These are phyloP conservation scores for Otolemur garnettii DNA, from an alignment of 2,113 vertebrate genomes.

Conservation along the genomic window DNA sequence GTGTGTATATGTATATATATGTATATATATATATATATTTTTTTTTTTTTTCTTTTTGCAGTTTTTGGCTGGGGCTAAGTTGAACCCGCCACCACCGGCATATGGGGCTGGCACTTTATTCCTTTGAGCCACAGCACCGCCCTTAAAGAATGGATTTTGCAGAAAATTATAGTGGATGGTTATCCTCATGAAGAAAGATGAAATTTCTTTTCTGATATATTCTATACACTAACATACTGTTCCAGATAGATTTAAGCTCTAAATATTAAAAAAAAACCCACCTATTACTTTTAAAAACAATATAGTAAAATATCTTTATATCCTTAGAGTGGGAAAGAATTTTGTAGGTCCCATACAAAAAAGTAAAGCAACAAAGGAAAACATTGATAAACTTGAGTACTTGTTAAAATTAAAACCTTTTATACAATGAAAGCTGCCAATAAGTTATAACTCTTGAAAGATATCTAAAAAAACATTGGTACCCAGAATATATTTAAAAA, in stretches of 20 bases:
- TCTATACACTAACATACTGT: neutral
- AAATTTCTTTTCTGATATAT: neutral
- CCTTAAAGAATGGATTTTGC: neutral
- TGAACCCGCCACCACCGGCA: too few species aligned
- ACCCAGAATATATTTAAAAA: neutral
- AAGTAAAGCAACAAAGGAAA: conserved; percentile 17
- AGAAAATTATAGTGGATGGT: conserved; percentile 31
- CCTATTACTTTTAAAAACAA: conserved; percentile 29
- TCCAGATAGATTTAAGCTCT: neutral
- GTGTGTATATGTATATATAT: too few species aligned
- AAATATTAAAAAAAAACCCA: conserved; percentile 25
- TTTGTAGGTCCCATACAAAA: neutral
- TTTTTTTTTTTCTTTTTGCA: too few species aligned
- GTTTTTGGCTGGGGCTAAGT: too few species aligned
- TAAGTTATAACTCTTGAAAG: neutral
- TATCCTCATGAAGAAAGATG: neutral
- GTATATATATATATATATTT: too few species aligned
- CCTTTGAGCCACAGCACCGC: too few species aligned
- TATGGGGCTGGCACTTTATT: too few species aligned
- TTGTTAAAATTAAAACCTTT: conserved; percentile 42
- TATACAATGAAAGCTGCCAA: neutral
- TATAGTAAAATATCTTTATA: neutral
- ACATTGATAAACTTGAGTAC: neutral
- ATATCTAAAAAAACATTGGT: conserved; percentile 11
- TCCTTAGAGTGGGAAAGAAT: neutral